A percentile compares a stretch with the other conserved stretches of the same genome.
Conservation (phyloP, 2,113 vertebrate species). For the Calyptommatus sinebrachiatus region DNA sequence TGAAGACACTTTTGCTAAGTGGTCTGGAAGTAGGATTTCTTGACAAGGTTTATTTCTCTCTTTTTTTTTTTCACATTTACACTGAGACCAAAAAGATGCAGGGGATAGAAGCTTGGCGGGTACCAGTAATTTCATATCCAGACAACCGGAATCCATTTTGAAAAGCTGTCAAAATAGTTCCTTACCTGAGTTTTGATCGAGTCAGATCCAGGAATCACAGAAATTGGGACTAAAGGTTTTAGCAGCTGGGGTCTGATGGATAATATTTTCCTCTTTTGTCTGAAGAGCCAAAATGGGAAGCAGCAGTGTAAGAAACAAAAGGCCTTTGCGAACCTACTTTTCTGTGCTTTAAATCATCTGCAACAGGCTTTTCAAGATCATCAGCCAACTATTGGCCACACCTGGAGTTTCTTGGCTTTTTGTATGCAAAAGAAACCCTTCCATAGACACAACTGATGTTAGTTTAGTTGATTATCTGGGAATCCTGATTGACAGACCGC, state of each 20-base stretch:
- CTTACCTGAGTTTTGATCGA: not conserved
- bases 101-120: not conserved
- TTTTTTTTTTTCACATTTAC: slow-evolving; percentile 15
- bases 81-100: slow-evolving; percentile 17
- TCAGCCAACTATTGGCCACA: no score
- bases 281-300: not conserved
- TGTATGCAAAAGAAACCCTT: no score
- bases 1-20: slow-evolving; percentile 48
- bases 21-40: slow-evolving; percentile 43
- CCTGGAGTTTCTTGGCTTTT: no score
- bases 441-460: no score
- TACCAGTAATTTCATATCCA: not conserved
- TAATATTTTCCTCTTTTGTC: not conserved
- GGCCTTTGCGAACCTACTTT: no score
- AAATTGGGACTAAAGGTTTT: not conserved
- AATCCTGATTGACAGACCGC: no score
- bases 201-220: not conserved
- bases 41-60: not conserved
- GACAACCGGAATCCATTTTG: not conserved
- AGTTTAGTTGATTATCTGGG: no score
- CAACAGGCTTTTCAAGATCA: no score
- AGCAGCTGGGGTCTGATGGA: not conserved
- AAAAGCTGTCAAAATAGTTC: not conserved
- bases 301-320: not conserved
- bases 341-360: no score